These are phyloP conservation scores for Pterobdella sp. DNA, from an alignment of 2,888 invertebrate genomes.

Conservation along the genomic window DNA sequence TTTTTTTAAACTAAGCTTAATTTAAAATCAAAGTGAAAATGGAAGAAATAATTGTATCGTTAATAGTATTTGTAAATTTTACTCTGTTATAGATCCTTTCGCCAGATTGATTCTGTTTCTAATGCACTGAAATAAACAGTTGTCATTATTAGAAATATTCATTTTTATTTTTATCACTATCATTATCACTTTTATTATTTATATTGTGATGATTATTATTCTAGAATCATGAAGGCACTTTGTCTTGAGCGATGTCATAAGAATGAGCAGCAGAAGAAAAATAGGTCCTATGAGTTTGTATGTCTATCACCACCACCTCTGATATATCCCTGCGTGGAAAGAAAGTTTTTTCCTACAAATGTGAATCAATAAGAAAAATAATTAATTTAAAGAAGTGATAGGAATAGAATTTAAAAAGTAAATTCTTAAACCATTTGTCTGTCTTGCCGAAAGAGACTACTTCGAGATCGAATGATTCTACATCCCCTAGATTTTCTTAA, in stretches of 20 bases:
- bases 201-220: too few relatives aligned
- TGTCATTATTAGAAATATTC: constrained; percentile 18
- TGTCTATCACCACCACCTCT: constrained; percentile 6
- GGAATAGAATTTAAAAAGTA: too few relatives aligned
- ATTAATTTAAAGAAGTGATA: too few relatives aligned
- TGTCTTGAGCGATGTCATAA: background rate
- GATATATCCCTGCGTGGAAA: background rate
- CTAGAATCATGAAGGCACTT: background rate
- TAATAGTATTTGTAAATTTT: too few relatives aligned
- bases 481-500: background rate
- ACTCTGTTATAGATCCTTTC: too few relatives aligned
- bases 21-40: too few relatives aligned
- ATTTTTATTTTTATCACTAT: background rate
- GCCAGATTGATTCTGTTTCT: too few relatives aligned
- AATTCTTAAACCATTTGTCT: background rate
- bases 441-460: background rate
- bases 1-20: too few relatives aligned
- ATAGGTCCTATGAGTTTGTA: background rate
- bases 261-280: background rate
- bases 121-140: too few relatives aligned
- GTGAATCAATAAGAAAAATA: too few relatives aligned
- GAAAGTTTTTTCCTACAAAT: background rate
- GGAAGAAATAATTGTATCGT: too few relatives aligned
- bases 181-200: background rate
- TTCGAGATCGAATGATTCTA: background rate